Conservation (phyloP, 2,797 vertebrate species). For the Urocyon cinereoargenteus region DNA sequence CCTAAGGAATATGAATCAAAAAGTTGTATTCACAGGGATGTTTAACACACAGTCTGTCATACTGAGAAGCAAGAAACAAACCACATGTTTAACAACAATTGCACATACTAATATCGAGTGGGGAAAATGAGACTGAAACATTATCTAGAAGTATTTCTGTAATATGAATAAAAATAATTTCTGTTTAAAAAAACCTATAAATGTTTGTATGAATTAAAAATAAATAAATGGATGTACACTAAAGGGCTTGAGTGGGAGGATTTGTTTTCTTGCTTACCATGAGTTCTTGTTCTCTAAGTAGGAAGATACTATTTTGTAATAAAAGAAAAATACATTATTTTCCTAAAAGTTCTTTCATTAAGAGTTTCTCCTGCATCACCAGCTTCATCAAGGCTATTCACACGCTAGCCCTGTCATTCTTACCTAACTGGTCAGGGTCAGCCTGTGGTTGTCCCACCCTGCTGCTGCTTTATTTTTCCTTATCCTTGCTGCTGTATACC, state of each 20-base stretch:
- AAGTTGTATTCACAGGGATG: not conserved
- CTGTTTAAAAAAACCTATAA: not conserved
- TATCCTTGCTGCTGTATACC: not conserved
- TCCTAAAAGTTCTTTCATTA: not conserved
- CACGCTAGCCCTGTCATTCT: fast-evolving
- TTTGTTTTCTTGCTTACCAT: conserved; percentile 42
- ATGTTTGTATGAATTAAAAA: conserved; percentile 22
- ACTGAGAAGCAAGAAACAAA: not conserved
- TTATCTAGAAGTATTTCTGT: not conserved
- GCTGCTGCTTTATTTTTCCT: not conserved
- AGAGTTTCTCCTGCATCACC: not conserved
- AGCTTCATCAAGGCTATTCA: not conserved
- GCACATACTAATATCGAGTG: not conserved
- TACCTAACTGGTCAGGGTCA: not conserved
- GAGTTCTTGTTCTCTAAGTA: not conserved
- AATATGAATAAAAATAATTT: not conserved
- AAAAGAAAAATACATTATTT: not conserved
- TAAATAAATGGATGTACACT: not conserved
- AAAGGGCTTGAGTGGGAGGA: not conserved
- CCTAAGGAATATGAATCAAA: not conserved
- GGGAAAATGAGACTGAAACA: not conserved
- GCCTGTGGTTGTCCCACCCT: not conserved
- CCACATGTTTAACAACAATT: not conserved
- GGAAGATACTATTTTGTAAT: not conserved
- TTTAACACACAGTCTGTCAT: not conserved